Evolutionary conservation across 2,113 vertebrate genomes (phyloP).

Genomic region (Parus major): DNA sequence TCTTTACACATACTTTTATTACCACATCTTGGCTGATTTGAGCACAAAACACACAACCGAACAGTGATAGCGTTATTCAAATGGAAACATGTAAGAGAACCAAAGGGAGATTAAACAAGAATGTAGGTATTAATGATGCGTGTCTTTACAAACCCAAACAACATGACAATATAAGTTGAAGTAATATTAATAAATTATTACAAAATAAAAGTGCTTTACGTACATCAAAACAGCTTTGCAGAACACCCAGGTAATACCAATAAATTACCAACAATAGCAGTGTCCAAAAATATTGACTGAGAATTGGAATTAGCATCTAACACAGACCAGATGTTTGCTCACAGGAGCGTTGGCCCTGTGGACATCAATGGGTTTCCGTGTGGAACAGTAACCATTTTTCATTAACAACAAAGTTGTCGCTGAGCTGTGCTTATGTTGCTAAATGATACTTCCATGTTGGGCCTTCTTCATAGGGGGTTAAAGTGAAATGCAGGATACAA

Average conservation of each 20-base stretch:
- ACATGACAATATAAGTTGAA: not conserved
- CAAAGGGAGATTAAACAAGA: not conserved
- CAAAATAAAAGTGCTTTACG: not conserved
- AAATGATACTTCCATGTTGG: slow-evolving; percentile 77
- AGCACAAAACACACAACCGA: not conserved
- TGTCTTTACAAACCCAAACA: not conserved
- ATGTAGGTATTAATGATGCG: not conserved
- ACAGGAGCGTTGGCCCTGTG: slow-evolving; percentile 71
- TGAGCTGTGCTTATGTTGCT: slow-evolving; percentile 68
- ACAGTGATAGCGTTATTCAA: not conserved
- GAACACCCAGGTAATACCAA: slow-evolving; percentile 28
- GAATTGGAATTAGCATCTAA: slow-evolving; percentile 78
- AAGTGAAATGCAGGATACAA: slow-evolving; percentile 77
- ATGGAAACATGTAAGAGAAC: not conserved
- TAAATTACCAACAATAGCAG: slow-evolving; percentile 52
- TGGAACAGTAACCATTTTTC: slow-evolving; percentile 85
- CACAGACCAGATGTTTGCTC: slow-evolving; percentile 82
- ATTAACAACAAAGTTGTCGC: slow-evolving; percentile 78
- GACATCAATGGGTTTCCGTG: slow-evolving; percentile 81
- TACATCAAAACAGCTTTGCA: slow-evolving; percentile 14
- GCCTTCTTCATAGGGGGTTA: slow-evolving; percentile 62
- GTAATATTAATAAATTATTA: not conserved
- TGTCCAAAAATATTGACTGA: slow-evolving; percentile 69
- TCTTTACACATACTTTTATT: not conserved
- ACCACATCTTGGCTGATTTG: not conserved